Evolutionary conservation across 2,888 invertebrate genomes (phyloP), one percentile per base, ranked within the genome.

Genomic region (Machimus atricapillus): DNA sequence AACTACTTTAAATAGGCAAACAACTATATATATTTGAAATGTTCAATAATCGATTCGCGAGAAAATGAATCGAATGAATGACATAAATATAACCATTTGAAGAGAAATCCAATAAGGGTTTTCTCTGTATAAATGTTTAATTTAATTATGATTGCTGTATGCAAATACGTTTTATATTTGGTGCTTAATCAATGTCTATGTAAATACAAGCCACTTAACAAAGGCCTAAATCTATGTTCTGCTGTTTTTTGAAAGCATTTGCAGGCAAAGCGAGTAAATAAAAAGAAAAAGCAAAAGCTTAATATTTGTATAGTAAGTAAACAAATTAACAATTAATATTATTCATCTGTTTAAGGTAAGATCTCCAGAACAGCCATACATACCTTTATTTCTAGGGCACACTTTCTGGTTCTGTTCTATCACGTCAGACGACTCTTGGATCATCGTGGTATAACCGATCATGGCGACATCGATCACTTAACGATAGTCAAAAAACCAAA

Each of bases 361-460:
- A n/a, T 34, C n/a, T 16, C 34, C 27, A 37, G 3, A 34, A 76
- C 34, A 76, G 14, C 19, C 76, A 76, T 19, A 37, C 19, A 76
- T 76, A 37, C 37, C 27, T 76, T 16, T 76, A 81, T 82, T 82
- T 34, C 27, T 76, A 82, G 82, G 58, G 40, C 5, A 82, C 82
- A 31, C 5, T 82, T 5, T 82, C 82, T 9, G 56, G 37, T 14
- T 34, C 82, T 3, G 14, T n/a, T 2, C n/a, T 58, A 19, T 19
- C 37, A 40, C 76, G 85, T 34, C 85, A 52, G 37, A 52, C 46
- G 1, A 77, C 85, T 16, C 52, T 77, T 31, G 76, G 31, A 34
- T 76, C 76, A 52, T 86, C 85, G 3, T 76, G 85, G 77, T 82
- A 82, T 82, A 82, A 66, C n/a, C 34, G n/a, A 34, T 58, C 82